These are phyloP conservation scores for Geopemphigus sp. DNA, from an alignment of 1,140 invertebrate species.

Conservation along the genomic window DNA sequence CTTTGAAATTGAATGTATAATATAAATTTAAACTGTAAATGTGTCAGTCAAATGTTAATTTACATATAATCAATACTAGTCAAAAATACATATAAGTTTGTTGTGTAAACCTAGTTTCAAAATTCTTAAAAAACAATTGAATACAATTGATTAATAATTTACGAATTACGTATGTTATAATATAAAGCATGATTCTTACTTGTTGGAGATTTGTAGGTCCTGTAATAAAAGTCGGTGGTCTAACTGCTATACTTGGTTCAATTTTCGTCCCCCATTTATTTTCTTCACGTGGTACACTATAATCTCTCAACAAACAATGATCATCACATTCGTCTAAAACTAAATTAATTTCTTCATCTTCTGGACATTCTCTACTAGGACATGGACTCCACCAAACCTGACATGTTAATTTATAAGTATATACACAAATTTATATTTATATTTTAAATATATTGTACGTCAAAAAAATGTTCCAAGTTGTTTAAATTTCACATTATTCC, in stretches of 20 bases:
- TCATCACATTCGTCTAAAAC: conserved; percentile 68
- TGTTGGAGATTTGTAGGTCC: conserved; percentile 24
- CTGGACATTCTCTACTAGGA: conserved; percentile 70
- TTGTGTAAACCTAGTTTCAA: no score
- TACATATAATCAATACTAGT: no score
- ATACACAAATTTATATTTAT: neutral
- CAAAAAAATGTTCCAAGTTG: neutral
- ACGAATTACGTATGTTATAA: no score
- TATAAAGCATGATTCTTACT: neutral
- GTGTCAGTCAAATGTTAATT: no score
- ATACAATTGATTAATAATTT: no score
- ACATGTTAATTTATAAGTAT: neutral
- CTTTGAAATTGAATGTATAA: no score
- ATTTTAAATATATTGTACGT: neutral
- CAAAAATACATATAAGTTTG: no score
- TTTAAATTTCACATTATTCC: no score
- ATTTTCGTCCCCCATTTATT: conserved; percentile 51
- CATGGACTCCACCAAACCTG: conserved; percentile 77
- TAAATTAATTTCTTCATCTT: conserved; percentile 69
- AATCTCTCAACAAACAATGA: conserved; percentile 62
- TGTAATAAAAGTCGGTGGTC: conserved; percentile 52
- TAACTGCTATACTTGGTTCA: conserved; percentile 54
- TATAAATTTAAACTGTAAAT: no score
- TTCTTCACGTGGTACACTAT: conserved; percentile 33
- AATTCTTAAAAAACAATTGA: no score